phyloP scores from a whole-genome alignment of 2,888 invertebrate genomes.

The Priocnemis perturbator region DNA sequence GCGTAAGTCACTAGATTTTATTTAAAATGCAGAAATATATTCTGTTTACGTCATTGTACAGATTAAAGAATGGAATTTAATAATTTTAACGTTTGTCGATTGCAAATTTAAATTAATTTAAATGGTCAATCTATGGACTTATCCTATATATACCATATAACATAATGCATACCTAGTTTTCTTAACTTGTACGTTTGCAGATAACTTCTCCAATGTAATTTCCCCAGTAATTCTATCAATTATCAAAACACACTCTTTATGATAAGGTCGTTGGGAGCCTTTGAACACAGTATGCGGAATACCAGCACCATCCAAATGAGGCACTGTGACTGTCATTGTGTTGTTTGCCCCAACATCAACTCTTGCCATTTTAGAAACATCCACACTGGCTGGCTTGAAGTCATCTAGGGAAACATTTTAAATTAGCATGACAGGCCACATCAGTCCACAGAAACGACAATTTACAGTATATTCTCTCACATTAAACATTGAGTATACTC shows the following conservation, averaged over 20 bases:
- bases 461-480: no score
- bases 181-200: slow-evolving; percentile 94
- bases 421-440: background rate
- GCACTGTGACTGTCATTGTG: slow-evolving; percentile 94
- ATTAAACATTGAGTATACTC: no score
- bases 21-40: background rate
- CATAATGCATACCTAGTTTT: slow-evolving; percentile 83
- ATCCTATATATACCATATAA: no score
- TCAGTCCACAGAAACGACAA: background rate
- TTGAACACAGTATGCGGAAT: slow-evolving; percentile 95
- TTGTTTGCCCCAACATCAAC: slow-evolving; percentile 93
- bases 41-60: no score
- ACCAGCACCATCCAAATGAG: slow-evolving; percentile 95
- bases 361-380: slow-evolving; percentile 92
- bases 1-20: background rate
- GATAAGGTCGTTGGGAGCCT: slow-evolving; percentile 93
- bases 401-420: slow-evolving; percentile 84
- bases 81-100: background rate
- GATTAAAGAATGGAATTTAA: background rate
- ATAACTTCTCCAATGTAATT: slow-evolving; percentile 93
- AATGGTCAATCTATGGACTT: no score
- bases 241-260: slow-evolving; percentile 96
- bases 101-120: background rate
- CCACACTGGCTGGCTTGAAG: slow-evolving; percentile 98
- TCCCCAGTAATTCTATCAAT: slow-evolving; percentile 95